Conservation (phyloP, 1,140 invertebrate genomes). For the Megalonaias nervosa region DNA sequence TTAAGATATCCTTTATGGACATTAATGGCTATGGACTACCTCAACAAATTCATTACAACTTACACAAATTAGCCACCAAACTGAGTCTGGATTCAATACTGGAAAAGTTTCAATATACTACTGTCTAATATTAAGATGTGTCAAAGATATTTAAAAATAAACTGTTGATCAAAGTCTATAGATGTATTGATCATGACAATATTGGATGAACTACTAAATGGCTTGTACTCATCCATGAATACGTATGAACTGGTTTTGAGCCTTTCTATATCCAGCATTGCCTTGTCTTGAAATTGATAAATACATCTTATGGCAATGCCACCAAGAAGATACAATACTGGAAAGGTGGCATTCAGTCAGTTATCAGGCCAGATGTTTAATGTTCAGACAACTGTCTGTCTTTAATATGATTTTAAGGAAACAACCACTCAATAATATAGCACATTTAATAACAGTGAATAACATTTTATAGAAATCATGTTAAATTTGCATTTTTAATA, state of each 20-base stretch:
- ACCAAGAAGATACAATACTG: not conserved
- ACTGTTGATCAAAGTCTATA: no score
- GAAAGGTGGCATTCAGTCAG: not conserved
- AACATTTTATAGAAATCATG: not conserved
- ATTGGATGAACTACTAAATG: no score
- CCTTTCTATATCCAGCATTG: no score
- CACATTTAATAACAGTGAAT: not conserved
- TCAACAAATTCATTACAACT: not conserved
- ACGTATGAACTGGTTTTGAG: no score
- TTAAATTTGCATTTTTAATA: not conserved
- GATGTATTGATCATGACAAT: no score
- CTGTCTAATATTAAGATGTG: no score
- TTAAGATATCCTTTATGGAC: no score
- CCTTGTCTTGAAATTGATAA: no score
- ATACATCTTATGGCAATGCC: no score
- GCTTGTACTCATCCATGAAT: no score
- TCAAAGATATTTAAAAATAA: no score
- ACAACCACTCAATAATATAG: not conserved
- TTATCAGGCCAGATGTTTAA: not conserved
- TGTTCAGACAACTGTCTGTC: not conserved
- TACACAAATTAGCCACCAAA: not conserved
- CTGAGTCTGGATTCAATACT: not conserved
- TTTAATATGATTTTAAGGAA: not conserved
- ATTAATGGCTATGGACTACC: not conserved
- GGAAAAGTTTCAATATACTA: not conserved